Conservation (phyloP, 2,888 invertebrate genomes). For the Meloe dianella region DNA sequence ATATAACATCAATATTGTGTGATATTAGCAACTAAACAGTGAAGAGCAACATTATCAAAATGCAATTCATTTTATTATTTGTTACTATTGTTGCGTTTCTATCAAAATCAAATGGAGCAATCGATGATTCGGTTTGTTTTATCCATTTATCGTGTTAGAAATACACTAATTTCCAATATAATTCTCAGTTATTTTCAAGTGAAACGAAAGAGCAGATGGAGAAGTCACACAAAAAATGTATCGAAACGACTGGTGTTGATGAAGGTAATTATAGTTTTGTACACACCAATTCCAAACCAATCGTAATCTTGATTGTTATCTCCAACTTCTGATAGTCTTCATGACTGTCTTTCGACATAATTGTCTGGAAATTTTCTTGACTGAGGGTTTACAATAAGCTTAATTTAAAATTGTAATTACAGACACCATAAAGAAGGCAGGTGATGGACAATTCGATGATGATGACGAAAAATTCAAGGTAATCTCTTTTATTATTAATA, state of each 20-base stretch:
- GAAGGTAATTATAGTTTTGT: conserved; percentile 20
- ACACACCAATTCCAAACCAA: not conserved
- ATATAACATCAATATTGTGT: not conserved
- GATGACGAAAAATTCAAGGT: conserved; percentile 32
- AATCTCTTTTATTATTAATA: conserved; percentile 12
- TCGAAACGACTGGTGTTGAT: conserved; percentile 20
- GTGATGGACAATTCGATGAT: conserved; percentile 25
- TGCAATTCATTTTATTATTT: not conserved
- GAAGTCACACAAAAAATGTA: conserved; percentile 28
- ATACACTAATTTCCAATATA: not conserved
- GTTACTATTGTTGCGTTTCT: not conserved
- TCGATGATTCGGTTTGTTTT: conserved; percentile 20
- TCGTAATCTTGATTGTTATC: not conserved
- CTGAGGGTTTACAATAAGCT: not conserved
- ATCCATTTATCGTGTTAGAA: not conserved
- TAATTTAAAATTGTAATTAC: conserved; percentile 12
- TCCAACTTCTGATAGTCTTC: not conserved
- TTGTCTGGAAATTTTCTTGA: too few species aligned
- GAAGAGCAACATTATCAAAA: not conserved
- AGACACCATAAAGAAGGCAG: conserved; percentile 25
- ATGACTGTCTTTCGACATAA: too few species aligned
- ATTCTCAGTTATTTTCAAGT: not conserved
- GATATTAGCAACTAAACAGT: not conserved
- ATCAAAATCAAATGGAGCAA: conserved; percentile 19
- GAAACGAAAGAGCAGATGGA: conserved; percentile 21